Evolutionary conservation across 2,797 vertebrate species (phyloP).

Genomic region (Taeniopygia guttata): DNA sequence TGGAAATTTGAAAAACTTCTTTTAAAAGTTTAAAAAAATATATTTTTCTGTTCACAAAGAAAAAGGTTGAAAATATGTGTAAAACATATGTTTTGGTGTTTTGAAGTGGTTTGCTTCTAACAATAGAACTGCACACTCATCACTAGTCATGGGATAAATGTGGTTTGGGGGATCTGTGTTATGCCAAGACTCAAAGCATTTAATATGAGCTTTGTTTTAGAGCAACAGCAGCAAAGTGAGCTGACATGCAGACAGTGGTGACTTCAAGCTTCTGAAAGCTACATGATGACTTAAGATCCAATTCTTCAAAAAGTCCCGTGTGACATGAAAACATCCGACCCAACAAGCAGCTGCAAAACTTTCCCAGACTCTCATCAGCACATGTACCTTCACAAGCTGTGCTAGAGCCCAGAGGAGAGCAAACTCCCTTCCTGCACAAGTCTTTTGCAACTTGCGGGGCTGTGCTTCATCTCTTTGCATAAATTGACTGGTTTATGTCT

Average conservation of each 20-base stretch:
- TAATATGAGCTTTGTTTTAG: conserved; percentile 7
- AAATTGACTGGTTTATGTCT: background rate
- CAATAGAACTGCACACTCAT: conserved; percentile 50
- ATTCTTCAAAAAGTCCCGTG: background rate
- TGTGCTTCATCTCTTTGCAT: background rate
- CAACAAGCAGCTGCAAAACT: background rate
- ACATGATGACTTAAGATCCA: background rate
- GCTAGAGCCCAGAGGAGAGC: background rate
- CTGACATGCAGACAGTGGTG: background rate
- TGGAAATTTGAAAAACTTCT: background rate
- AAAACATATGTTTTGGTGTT: background rate
- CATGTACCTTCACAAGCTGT: background rate
- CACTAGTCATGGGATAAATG: conserved; percentile 33
- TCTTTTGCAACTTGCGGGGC: background rate
- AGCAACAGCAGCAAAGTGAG: conserved; percentile 3
- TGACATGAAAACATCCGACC: background rate
- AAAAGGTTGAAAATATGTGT: background rate
- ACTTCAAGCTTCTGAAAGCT: conserved; percentile 25
- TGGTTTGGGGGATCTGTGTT: conserved; percentile 18
- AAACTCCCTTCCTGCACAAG: background rate
- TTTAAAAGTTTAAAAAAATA: background rate
- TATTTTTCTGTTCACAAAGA: background rate
- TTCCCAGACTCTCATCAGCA: background rate
- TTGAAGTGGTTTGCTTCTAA: conserved; percentile 44
- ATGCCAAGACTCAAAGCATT: conserved; percentile 13